Conservation (phyloP, 2,797 vertebrate genomes). For the Pipistrellus kuhlii region DNA sequence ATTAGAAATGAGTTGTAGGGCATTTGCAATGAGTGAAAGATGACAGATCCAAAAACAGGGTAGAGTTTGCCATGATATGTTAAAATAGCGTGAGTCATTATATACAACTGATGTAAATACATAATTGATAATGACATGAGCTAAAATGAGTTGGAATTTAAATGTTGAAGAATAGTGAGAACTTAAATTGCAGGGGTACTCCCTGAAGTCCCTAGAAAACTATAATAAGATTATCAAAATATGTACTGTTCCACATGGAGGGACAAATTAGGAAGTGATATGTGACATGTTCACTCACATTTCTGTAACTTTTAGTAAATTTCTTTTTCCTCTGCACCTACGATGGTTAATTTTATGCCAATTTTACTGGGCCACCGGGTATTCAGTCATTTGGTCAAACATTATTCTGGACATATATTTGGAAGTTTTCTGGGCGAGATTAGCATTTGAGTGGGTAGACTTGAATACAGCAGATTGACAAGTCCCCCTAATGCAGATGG, state of each 20-base stretch:
- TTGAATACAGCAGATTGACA: not conserved
- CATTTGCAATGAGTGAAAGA: not conserved
- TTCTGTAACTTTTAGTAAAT: not conserved
- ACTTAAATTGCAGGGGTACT: not conserved
- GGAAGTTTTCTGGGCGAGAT: not conserved
- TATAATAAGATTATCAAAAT: conserved; percentile 17
- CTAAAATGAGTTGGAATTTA: not conserved
- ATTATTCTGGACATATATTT: not conserved
- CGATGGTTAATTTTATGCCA: not conserved
- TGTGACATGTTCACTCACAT: not conserved
- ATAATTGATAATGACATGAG: not conserved
- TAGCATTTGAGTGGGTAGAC: not conserved
- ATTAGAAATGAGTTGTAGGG: not conserved
- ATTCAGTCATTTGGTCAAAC: not conserved
- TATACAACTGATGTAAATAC: not conserved
- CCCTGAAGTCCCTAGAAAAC: conserved; percentile 4
- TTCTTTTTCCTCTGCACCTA: not conserved
- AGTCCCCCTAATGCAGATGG: not conserved
- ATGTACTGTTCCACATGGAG: not conserved
- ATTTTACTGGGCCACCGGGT: not conserved
- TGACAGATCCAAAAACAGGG: not conserved
- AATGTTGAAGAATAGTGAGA: not conserved
- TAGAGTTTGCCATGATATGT: not conserved
- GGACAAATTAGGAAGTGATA: not conserved
- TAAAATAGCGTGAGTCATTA: not conserved